Evolutionary conservation across 2,888 invertebrate genomes (phyloP).

Genomic region (Cantharis rustica): DNA sequence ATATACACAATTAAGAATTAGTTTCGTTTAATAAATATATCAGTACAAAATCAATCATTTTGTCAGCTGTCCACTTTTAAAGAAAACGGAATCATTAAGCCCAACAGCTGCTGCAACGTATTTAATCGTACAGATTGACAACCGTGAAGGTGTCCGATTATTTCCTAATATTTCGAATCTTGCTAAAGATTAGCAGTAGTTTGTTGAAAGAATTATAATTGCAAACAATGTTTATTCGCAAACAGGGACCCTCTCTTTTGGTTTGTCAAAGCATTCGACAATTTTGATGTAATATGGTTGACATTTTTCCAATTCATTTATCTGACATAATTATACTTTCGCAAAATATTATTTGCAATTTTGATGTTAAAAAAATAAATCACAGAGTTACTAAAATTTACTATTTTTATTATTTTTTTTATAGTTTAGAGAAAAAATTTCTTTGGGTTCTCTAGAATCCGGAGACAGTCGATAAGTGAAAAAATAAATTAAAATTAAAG

Average conservation of each 20-base stretch:
- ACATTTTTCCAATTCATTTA: not conserved
- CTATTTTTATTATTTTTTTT: no score
- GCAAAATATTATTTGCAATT: not conserved
- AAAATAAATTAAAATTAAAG: no score
- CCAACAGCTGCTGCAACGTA: conserved; percentile 34
- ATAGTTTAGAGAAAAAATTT: no score
- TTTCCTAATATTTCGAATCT: conserved; percentile 35
- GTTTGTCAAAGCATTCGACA: not conserved
- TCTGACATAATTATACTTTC: not conserved
- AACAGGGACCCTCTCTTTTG: not conserved
- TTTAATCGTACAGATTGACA: conserved; percentile 37
- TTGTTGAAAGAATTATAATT: conserved; percentile 17
- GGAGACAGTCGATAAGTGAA: no score
- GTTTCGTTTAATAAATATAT: conserved; percentile 21
- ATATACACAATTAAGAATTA: conserved; percentile 1
- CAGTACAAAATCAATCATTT: conserved; percentile 16
- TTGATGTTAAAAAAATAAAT: not conserved
- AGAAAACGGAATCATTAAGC: conserved; percentile 36
- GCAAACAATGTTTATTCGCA: conserved; percentile 16
- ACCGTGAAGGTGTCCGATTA: conserved; percentile 38
- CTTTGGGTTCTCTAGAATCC: no score
- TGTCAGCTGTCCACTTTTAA: conserved; percentile 34
- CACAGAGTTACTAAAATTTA: no score
- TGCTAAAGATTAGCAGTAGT: conserved; percentile 19
- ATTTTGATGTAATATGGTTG: not conserved